Conservation (phyloP, 2,797 vertebrate genomes). For the Pelodytes ibericus region DNA sequence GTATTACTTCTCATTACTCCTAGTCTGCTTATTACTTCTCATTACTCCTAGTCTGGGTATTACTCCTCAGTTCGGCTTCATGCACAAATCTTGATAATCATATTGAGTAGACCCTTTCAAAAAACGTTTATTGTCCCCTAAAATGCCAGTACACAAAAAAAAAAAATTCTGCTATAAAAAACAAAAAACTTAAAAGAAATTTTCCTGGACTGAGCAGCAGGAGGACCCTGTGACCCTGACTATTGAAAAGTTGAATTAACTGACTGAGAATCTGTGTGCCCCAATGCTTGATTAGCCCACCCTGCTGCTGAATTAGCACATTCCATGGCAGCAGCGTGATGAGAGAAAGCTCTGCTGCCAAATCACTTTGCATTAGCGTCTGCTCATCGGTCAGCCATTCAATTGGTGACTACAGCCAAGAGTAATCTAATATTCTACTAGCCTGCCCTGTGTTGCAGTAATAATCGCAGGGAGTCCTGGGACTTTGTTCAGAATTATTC, state of each 20-base stretch:
- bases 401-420: background rate
- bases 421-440: background rate
- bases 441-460: background rate
- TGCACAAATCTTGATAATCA: too few species aligned
- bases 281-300: background rate
- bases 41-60: too few species aligned
- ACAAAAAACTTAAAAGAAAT: too few species aligned
- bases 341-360: slow-evolving; percentile 23
- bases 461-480: background rate
- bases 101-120: too few species aligned
- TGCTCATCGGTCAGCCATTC: slow-evolving; percentile 9
- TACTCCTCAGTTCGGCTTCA: too few species aligned
- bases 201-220: too few species aligned
- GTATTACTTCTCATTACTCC: too few species aligned
- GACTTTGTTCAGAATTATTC: background rate
- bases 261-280: background rate
- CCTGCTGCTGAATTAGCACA: slow-evolving; percentile 25
- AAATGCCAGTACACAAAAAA: too few species aligned
- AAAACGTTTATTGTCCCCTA: too few species aligned
- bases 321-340: slow-evolving; percentile 14
- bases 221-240: background rate
- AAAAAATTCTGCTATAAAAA: too few species aligned
- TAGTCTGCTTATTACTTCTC: too few species aligned
- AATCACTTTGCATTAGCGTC: slow-evolving; percentile 29
- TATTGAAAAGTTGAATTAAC: background rate